These are phyloP conservation scores for Rhadinocentrus ornatus DNA, from an alignment of 2,797 vertebrate genomes.

Conservation along the genomic window DNA sequence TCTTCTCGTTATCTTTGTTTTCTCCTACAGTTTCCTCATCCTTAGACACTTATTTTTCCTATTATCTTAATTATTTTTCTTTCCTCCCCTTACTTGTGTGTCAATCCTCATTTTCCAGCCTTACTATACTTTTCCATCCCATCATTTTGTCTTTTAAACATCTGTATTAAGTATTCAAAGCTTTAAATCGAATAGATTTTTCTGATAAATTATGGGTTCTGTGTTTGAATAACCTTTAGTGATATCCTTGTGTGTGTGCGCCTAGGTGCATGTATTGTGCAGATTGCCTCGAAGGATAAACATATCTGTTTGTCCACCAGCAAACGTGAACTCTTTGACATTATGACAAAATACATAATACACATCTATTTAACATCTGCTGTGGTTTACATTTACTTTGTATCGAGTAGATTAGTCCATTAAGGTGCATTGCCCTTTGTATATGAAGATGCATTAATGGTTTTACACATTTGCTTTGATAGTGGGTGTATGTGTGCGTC, in stretches of 20 bases:
- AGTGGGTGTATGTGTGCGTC: conserved; percentile 21
- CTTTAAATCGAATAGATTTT: conserved; percentile 34
- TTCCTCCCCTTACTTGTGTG: conserved; percentile 12
- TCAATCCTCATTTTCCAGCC: conserved; percentile 14
- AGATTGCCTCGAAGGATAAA: conserved; percentile 21
- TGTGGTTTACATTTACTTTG: conserved; percentile 50
- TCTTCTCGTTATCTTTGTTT: conserved; percentile 34
- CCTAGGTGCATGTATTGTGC: conserved; percentile 24
- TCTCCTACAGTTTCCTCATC: conserved; percentile 29
- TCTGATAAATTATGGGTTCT: conserved; percentile 24
- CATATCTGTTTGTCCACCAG: conserved; percentile 49
- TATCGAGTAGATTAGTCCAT: conserved; percentile 32
- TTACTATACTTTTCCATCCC: conserved; percentile 21
- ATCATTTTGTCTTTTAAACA: conserved; percentile 1
- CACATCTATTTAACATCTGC: conserved; percentile 50
- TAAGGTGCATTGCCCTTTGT: conserved; percentile 36
- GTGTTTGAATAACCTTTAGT: conserved; percentile 3
- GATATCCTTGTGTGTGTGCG: neutral
- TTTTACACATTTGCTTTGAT: conserved; percentile 32
- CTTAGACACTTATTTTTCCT: conserved; percentile 13
- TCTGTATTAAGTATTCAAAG: conserved; percentile 11
- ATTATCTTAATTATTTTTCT: conserved; percentile 2
- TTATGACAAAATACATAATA: conserved; percentile 10
- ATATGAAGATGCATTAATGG: conserved; percentile 33
- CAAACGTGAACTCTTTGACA: conserved; percentile 58